Conservation (phyloP, 1,140 invertebrate species). For the Drosophila orosa region DNA sequence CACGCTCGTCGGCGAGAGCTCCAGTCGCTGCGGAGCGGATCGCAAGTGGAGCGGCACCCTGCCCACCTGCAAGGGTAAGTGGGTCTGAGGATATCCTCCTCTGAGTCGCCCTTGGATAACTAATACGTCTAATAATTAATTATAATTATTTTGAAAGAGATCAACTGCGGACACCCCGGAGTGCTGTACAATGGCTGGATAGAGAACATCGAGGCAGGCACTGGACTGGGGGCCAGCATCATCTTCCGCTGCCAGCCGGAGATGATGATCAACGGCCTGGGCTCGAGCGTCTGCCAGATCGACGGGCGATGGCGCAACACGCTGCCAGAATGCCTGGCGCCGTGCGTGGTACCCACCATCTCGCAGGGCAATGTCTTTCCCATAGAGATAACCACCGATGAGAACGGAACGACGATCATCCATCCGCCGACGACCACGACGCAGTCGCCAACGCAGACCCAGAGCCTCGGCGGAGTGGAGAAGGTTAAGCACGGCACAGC, state of each 20-base stretch:
- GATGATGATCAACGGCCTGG: conserved; percentile 95
- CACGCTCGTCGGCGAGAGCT: conserved; percentile 93
- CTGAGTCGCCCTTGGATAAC: neutral
- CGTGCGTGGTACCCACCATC: conserved; percentile 95
- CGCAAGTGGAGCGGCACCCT: conserved; percentile 95
- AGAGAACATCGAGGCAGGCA: conserved; percentile 95
- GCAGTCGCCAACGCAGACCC: conserved; percentile 85
- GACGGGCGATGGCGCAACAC: conserved; percentile 97
- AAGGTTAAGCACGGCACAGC: conserved; percentile 92
- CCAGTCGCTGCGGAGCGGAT: conserved; percentile 94
- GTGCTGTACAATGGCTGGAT: conserved; percentile 97
- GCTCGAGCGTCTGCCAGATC: conserved; percentile 95
- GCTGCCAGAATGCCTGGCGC: conserved; percentile 94
- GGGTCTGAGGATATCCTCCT: neutral
- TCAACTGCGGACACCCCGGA: conserved; percentile 96
- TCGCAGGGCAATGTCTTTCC: conserved; percentile 91
- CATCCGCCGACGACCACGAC: conserved; percentile 85
- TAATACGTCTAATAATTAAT: neutral
- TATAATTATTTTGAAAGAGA: conserved; percentile 87
- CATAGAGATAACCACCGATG: conserved; percentile 78
- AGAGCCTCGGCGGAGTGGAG: conserved; percentile 85
- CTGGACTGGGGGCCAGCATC: conserved; percentile 94
- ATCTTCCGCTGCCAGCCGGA: conserved; percentile 97
- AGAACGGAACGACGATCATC: conserved; percentile 83
- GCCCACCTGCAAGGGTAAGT: conserved; percentile 90